phyloP scores from a whole-genome alignment of 2,113 vertebrate genomes.

The Octodon degus region DNA sequence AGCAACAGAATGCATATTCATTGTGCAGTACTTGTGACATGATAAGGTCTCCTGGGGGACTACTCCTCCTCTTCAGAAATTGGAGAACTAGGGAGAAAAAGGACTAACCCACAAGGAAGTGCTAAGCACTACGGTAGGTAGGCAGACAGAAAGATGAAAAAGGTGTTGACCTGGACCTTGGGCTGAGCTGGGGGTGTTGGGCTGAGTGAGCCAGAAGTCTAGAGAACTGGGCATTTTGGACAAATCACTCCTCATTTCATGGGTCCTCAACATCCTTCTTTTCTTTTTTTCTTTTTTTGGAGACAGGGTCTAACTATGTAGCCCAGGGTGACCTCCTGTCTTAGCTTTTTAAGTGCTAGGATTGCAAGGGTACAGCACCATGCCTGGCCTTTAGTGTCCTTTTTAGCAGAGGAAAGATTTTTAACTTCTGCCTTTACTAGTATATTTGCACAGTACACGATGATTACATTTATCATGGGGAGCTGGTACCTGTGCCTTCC shows the following conservation, averaged over 20 bases:
- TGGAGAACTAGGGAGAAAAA: not conserved
- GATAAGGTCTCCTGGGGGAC: not conserved
- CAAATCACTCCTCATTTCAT: not conserved
- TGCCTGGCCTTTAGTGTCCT: not conserved
- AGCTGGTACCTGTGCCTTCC: not conserved
- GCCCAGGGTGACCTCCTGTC: not conserved
- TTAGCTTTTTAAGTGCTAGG: not conserved
- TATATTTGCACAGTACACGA: not conserved
- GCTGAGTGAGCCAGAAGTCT: not conserved
- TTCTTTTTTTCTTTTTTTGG: not conserved
- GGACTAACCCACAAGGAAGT: not conserved
- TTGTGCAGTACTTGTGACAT: not conserved
- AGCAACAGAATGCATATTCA: not conserved
- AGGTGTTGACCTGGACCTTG: not conserved
- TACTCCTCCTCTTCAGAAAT: constrained; percentile 10
- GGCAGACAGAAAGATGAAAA: not conserved
- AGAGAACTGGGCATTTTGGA: not conserved
- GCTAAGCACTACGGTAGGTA: not conserved
- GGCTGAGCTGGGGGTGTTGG: not conserved
- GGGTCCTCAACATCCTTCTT: not conserved
- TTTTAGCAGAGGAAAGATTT: not conserved
- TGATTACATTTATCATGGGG: not conserved
- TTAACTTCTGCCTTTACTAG: not conserved
- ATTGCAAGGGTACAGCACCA: not conserved
- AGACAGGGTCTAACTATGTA: not conserved